These are phyloP conservation scores for Pitta sordida DNA, from an alignment of 2,113 vertebrate species.

Conservation along the genomic window DNA sequence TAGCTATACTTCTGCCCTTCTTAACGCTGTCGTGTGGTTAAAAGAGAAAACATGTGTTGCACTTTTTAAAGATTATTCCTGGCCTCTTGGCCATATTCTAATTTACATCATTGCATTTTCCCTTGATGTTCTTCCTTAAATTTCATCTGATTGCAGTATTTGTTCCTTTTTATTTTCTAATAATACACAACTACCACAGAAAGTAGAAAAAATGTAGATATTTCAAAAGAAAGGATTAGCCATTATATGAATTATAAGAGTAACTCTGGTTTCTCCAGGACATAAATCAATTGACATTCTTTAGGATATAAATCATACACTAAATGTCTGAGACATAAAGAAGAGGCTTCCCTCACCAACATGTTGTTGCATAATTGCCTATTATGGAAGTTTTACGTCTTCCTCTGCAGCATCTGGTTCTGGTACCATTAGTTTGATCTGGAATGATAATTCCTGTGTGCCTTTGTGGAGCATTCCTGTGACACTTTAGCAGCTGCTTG, in stretches of 20 bases:
- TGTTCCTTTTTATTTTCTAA: neutral
- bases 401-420: conserved; percentile 55
- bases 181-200: neutral
- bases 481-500: conserved; percentile 48
- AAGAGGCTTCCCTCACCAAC: neutral
- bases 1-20: neutral
- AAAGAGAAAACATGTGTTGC: neutral
- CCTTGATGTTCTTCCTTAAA: neutral
- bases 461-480: conserved; percentile 17
- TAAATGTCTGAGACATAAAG: conserved; percentile 21
- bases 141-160: neutral
- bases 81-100: neutral
- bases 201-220: neutral
- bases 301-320: conserved; percentile 1
- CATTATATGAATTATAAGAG: neutral
- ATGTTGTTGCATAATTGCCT: conserved; percentile 38
- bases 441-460: neutral
- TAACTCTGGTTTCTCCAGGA: conserved; percentile 7
- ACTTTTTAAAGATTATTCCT: neutral
- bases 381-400: conserved; percentile 44
- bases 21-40: neutral
- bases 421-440: conserved; percentile 48
- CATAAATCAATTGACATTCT: conserved; percentile 50
- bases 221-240: neutral
- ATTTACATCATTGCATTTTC: neutral